These are phyloP conservation scores for Hippoglossus stenolepis DNA, from an alignment of 2,113 vertebrate species.

Conservation along the genomic window DNA sequence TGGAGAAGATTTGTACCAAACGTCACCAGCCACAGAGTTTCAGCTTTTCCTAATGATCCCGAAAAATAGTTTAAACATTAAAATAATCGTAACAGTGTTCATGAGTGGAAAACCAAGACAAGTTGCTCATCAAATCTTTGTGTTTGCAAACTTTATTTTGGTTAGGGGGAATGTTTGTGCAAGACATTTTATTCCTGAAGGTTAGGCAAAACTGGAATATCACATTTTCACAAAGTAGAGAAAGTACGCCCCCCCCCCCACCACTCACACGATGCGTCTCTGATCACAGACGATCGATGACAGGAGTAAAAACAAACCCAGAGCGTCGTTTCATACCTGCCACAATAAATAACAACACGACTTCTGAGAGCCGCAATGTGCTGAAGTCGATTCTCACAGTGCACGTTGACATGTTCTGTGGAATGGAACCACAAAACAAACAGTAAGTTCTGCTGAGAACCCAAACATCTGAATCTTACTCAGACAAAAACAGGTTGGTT, in stretches of 20 bases:
- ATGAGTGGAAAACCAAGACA: slow-evolving; percentile 2
- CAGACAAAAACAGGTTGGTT: not conserved
- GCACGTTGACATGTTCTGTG: not conserved
- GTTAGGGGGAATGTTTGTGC: slow-evolving; percentile 84
- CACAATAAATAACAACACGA: slow-evolving; percentile 6
- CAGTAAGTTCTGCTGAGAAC: not conserved
- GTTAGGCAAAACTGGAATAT: slow-evolving; percentile 81
- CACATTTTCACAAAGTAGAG: slow-evolving; percentile 78
- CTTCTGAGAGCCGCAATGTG: slow-evolving; percentile 30
- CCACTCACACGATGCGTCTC: slow-evolving; percentile 29
- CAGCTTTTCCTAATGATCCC: not conserved
- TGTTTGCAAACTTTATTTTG: slow-evolving; percentile 87
- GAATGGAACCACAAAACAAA: not conserved
- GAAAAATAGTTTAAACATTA: not conserved
- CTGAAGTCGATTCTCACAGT: slow-evolving; percentile 3
- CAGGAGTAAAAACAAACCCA: slow-evolving; percentile 37
- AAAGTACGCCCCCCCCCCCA: slow-evolving; percentile 61
- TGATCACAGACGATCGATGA: slow-evolving; percentile 26
- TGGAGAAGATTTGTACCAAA: slow-evolving; percentile 1
- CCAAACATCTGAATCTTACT: not conserved
- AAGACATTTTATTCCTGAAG: slow-evolving; percentile 83
- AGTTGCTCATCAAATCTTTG: slow-evolving; percentile 27
- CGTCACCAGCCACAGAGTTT: not conserved
- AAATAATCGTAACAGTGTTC: not conserved
- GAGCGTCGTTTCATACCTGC: slow-evolving; percentile 17